Evolutionary conservation across 1,140 invertebrate species (phyloP), one percentile per base, ranked within the genome.

Genomic region (Piezodorus guildinii): DNA sequence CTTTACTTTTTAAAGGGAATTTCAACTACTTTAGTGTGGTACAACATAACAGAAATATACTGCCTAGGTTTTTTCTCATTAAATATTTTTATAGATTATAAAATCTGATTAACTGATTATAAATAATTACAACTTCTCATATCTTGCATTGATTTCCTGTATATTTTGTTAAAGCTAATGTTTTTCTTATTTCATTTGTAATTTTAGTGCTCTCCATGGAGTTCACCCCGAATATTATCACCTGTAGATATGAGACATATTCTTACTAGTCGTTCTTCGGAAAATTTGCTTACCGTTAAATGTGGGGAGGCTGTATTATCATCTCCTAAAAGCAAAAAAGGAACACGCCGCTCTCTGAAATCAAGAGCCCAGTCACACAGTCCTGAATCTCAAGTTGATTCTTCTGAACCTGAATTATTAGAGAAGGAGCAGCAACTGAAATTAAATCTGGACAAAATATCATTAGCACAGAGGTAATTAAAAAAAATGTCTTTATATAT

Each of bases 191-290:
- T 10, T 39, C 12, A 39, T 39, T 1, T 39, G 49, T 66, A 23
- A 34, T 65, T 68, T n/a, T 52, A 78, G 75, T 74, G 73, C 63
- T 79, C 78, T 14, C 79, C 79, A 0, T 80, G 78, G 78, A 78
- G 76, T 67, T 80, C 79, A 1, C 79, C 79, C 1, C 71, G 77
- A 30, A 77, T 79, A 14, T 69, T 80, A 14, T 78, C 77, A 65
- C 78, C 78, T 19, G 78, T 79, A 8, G 77, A 80, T 67, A 73
- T 77, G 30, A 71, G 75, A 12, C 77, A 79, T 27, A 74, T 78
- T 34, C 70, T 79, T 49, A 72, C 74, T 8, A 79, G 77, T 67
- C 72, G 73, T 34, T 80, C 79, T 3, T 76, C 75, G 10, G 78
- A 80, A 68, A 79, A 79, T 63, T 67, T 80, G 10, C 68, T 72